Percentiles rank a stretch among this genome's conserved stretches.
These are phyloP conservation scores for Thunnus maccoyii DNA, from an alignment of 2,113 vertebrate species.

Conservation along the genomic window DNA sequence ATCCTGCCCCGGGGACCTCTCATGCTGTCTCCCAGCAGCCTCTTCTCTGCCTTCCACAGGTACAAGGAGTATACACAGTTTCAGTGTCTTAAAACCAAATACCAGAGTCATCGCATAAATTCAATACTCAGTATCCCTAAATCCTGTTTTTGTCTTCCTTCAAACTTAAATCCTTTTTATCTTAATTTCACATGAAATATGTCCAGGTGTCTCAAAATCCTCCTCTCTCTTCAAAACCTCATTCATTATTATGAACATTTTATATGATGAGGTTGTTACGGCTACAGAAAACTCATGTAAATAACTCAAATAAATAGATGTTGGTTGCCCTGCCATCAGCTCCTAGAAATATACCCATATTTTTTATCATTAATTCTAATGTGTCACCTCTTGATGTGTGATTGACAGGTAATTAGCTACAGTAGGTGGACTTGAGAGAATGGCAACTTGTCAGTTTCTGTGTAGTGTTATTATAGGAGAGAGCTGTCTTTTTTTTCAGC, in stretches of 20 bases:
- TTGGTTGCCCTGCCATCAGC: constrained; percentile 6
- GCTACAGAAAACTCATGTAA: constrained; percentile 16
- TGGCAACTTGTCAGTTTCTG: background rate
- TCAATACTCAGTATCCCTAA: background rate
- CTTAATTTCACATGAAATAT: constrained; percentile 28
- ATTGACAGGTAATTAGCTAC: constrained; percentile 1
- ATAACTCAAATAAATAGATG: background rate
- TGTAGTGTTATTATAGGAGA: background rate
- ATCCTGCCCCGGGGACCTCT: constrained; percentile 95
- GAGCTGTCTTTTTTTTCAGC: background rate
- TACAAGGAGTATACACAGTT: constrained; percentile 60
- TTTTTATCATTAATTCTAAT: background rate
- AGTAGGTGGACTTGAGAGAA: background rate
- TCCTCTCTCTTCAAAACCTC: constrained; percentile 2
- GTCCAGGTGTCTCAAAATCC: background rate
- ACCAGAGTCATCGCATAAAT: background rate
- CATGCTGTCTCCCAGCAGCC: constrained; percentile 97
- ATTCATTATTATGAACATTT: constrained; percentile 17
- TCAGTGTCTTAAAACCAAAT: background rate
- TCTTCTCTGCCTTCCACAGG: constrained; percentile 99
- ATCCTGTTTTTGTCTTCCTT: background rate
- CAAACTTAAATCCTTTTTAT: constrained; percentile 24
- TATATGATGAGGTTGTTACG: background rate
- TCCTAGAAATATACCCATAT: background rate
- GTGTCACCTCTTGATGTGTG: background rate